Evolutionary conservation across 2,797 vertebrate genomes (phyloP), one percentile per base, ranked within the genome.

Genomic region (Gallinago nigripennis): DNA sequence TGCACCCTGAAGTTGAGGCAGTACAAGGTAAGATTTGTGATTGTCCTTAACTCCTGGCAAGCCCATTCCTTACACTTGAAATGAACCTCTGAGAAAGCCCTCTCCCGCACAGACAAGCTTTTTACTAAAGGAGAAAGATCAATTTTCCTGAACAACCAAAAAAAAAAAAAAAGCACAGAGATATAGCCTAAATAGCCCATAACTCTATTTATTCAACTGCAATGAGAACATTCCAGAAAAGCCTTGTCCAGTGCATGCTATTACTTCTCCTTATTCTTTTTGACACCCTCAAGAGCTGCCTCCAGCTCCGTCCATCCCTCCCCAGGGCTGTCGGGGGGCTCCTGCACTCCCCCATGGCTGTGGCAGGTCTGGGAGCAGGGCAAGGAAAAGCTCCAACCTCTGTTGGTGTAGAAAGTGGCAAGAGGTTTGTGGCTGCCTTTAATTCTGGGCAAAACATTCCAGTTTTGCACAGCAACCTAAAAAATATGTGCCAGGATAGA

Each of bases 41-140:
- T 35, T 43, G 72, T 71, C 45, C 54, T 77, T 85, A 71, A 70
- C 45, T 88, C 64, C 64, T 68, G 60, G 24, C 31, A 77, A 82
- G 48, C 53, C 82, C 71, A 71, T 85, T 64, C 75, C 50, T 92
- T 77, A 82, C 60, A 37, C 75, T 90, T 78, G 81, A 94, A 90
- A 77, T 16, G 31, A 90, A 60, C 17, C 70, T 84, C 54, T 69
- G 33, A 84, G 64, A 94, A 81, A 91, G 51, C 18, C 57, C 37
- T 93, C 75, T 94, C 64, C 37, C 0, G 6, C 68, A 70, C 46
- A 84, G 71, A 85, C 37, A 61, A 53, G 71, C 17, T 75, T 90
- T 53, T 54, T 70, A 28, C 37, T 70, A 16, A 58, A 68, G 48
- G 39, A 88, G 80, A 68, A 94, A 54, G 45, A 92, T 85, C 66